Percentiles rank a stretch among this genome's conserved stretches.
phyloP scores from a whole-genome alignment of 2,797 vertebrate genomes.

The Sebastes hubbsi region DNA sequence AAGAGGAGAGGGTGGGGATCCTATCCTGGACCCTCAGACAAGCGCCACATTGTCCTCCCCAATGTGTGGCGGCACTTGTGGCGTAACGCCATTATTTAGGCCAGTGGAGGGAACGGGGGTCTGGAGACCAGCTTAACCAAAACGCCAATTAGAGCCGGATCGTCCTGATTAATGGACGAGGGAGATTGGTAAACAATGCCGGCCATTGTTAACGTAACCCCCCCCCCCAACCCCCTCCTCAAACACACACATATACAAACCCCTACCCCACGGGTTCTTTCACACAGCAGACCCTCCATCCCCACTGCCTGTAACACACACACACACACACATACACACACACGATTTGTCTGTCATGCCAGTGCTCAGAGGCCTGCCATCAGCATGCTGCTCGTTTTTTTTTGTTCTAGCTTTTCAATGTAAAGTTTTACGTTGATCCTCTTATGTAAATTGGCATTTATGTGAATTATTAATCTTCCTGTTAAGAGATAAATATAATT shows the following conservation, averaged over 20 bases:
- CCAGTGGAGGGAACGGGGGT: slow-evolving; percentile 83
- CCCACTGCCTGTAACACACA: slow-evolving; percentile 10
- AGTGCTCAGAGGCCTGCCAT: slow-evolving; percentile 43
- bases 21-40: slow-evolving; percentile 76
- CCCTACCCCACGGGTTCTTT: slow-evolving; percentile 56
- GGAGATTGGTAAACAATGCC: slow-evolving; percentile 81
- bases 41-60: slow-evolving; percentile 80
- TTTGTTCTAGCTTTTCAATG: slow-evolving; percentile 14
- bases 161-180: slow-evolving; percentile 82
- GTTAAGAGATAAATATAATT: neutral
- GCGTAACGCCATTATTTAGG: slow-evolving; percentile 83
- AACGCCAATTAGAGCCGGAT: slow-evolving; percentile 89
- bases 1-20: slow-evolving; percentile 71
- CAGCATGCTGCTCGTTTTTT: slow-evolving; percentile 43
- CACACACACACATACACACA: neutral
- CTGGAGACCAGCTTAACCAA: slow-evolving; percentile 90
- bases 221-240: slow-evolving; percentile 14
- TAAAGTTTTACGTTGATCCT: slow-evolving; percentile 13
- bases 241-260: slow-evolving; percentile 27
- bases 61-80: slow-evolving; percentile 82
- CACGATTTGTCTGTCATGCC: slow-evolving; percentile 40
- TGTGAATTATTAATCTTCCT: neutral
- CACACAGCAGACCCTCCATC: slow-evolving; percentile 59
- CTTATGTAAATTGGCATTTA: neutral
- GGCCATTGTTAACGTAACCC: slow-evolving; percentile 71